Evolutionary conservation across 2,797 vertebrate genomes (phyloP).

Genomic region (Enteromius treurensis): DNA sequence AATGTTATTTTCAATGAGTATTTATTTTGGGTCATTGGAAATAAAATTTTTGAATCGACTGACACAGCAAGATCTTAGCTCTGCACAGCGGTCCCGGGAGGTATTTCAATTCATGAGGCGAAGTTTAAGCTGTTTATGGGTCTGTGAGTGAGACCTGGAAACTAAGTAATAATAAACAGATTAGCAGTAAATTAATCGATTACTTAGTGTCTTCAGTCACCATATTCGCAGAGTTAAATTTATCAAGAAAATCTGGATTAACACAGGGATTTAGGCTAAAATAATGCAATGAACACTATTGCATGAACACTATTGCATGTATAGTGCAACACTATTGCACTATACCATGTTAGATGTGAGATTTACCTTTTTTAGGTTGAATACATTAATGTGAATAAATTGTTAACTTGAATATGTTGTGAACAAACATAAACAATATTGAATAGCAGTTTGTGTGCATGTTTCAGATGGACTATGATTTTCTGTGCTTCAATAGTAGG

Average conservation of each 20-base stretch:
- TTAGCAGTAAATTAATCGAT: conserved; percentile 8
- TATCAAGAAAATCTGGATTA: background rate
- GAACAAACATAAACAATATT: background rate
- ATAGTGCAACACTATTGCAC: too few species aligned
- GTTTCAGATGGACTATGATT: background rate
- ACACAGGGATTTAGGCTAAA: background rate
- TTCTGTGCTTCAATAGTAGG: background rate
- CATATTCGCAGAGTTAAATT: background rate
- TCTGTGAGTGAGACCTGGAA: background rate
- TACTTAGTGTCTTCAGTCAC: background rate
- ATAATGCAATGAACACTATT: background rate
- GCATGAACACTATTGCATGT: too few species aligned
- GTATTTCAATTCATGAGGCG: conserved; percentile 1
- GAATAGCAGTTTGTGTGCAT: background rate
- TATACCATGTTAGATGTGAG: too few species aligned
- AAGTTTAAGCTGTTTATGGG: conserved; percentile 6
- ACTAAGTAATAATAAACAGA: conserved; percentile 11
- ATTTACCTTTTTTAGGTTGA: background rate
- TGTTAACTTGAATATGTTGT: too few species aligned
- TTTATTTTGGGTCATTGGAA: conserved; percentile 46
- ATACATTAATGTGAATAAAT: background rate
- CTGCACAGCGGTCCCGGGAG: background rate
- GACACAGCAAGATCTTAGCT: conserved; percentile 16
- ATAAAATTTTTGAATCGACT: conserved; percentile 21
- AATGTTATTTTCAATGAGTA: conserved; percentile 47